Percentiles rank a stretch among this genome's conserved stretches.
These are phyloP conservation scores for Bombyx huttoni DNA, from an alignment of 2,888 invertebrate genomes.

Conservation along the genomic window DNA sequence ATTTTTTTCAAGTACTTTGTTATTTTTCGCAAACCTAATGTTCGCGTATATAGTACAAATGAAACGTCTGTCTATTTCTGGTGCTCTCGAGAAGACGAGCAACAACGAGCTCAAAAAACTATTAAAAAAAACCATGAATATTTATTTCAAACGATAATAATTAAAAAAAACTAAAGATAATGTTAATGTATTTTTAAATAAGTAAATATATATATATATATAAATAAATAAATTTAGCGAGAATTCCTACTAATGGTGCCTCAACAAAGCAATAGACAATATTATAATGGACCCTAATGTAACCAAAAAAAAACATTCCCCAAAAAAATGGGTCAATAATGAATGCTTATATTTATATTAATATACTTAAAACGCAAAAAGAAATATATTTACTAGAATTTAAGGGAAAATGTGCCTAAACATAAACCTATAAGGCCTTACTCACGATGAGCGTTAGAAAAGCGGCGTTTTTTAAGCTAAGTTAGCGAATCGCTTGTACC, in stretches of 20 bases:
- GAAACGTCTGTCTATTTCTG: background rate
- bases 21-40: background rate
- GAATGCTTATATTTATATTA: background rate
- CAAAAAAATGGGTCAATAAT: background rate
- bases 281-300: constrained; percentile 1
- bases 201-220: too few relatives aligned
- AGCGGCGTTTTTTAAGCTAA: background rate
- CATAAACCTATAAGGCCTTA: background rate
- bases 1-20: too few relatives aligned
- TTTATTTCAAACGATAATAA: background rate
- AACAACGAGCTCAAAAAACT: background rate
- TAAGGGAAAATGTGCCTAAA: background rate
- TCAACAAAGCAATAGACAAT: constrained; percentile 10
- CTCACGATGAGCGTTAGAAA: background rate
- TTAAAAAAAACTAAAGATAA: background rate
- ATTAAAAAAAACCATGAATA: background rate
- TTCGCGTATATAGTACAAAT: background rate
- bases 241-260: constrained; percentile 9
- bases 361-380: constrained; percentile 1
- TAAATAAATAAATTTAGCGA: too few relatives aligned
- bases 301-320: background rate
- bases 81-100: background rate
- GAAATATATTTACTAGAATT: background rate
- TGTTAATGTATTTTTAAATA: background rate
- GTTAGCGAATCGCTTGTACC: background rate